Percentiles rank a stretch among this genome's conserved stretches.
phyloP scores from a whole-genome alignment of 2,797 vertebrate species.

The Anas georgica region DNA sequence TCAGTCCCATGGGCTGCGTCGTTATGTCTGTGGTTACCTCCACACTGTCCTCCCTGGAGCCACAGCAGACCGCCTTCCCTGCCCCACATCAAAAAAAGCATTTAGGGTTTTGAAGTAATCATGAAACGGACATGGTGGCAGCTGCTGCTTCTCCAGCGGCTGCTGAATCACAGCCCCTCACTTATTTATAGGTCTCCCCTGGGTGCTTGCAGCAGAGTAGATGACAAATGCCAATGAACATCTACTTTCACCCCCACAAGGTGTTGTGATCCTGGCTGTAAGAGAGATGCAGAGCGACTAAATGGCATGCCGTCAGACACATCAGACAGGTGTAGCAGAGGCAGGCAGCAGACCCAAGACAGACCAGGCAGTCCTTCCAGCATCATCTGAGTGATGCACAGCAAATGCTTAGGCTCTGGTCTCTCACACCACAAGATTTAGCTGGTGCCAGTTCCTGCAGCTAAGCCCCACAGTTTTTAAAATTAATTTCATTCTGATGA shows the following conservation, averaged over 20 bases:
- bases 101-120: background rate
- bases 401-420: background rate
- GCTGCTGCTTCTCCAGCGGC: background rate
- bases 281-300: background rate
- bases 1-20: background rate
- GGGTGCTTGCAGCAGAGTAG: background rate
- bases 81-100: background rate
- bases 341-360: background rate
- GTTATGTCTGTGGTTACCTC: background rate
- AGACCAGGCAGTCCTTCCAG: background rate
- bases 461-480: background rate
- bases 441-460: background rate
- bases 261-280: constrained; percentile 25
- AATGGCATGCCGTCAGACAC: background rate
- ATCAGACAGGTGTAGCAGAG: background rate
- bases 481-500: background rate
- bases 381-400: background rate
- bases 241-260: constrained; percentile 4
- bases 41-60: background rate
- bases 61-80: background rate
- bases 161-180: constrained; percentile 39
- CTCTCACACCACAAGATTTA: background rate
- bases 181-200: constrained; percentile 36
- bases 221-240: constrained; percentile 17
- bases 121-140: background rate